phyloP scores from a whole-genome alignment of 1,140 invertebrate genomes.

The Luehdorfia chinensis region DNA sequence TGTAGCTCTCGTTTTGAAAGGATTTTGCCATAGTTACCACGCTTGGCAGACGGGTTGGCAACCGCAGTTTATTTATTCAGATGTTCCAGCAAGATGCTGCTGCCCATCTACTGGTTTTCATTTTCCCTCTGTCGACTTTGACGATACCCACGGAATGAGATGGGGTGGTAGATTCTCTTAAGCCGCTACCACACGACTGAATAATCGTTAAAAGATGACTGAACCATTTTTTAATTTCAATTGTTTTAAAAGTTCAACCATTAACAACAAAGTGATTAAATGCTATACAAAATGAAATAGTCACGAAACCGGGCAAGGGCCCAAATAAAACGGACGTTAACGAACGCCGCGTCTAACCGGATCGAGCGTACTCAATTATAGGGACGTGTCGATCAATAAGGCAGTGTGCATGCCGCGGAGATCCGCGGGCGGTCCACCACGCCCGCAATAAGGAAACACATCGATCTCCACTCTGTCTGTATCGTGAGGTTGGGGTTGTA shows the following conservation, averaged over 20 bases:
- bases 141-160: no score
- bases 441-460: conserved; percentile 25
- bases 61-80: no score
- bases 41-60: no score
- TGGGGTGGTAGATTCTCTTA: no score
- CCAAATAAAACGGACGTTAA: conserved; percentile 9
- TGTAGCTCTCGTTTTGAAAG: no score
- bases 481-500: not conserved
- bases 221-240: no score
- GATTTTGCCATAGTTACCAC: no score
- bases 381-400: conserved; percentile 27
- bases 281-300: not conserved
- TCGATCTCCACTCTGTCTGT: conserved; percentile 18
- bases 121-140: no score
- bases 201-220: no score
- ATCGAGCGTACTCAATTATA: conserved; percentile 22
- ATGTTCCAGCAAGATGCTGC: no score
- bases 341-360: conserved; percentile 2
- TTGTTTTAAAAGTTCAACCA: not conserved
- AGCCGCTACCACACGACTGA: no score
- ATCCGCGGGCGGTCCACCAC: conserved; percentile 21
- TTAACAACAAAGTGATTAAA: conserved; percentile 8
- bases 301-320: not conserved
- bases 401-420: conserved; percentile 12
- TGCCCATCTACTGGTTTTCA: no score